A percentile compares a stretch with the other conserved stretches of the same genome.
Conservation (phyloP, 2,113 vertebrate species). For the Stegastes partitus region DNA sequence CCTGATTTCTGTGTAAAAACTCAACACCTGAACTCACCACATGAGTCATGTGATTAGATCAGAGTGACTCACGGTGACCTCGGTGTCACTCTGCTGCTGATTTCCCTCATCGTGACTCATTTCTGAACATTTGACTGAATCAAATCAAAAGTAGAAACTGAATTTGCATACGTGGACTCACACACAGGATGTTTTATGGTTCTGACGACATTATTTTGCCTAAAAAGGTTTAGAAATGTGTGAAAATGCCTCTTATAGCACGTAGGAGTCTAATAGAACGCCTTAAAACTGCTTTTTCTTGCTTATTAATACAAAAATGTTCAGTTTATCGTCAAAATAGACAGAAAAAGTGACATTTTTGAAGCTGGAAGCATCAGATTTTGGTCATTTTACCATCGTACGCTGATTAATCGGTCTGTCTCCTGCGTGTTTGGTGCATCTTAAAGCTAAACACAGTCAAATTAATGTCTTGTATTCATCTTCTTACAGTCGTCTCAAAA, state of each 20-base stretch:
- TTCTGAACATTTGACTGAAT: conserved; percentile 17
- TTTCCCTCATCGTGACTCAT: conserved; percentile 22
- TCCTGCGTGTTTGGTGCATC: not conserved
- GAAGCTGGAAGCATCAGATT: too few species aligned
- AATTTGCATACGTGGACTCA: not conserved
- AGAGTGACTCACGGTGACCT: conserved; percentile 56
- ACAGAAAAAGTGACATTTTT: not conserved
- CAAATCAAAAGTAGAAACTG: conserved; percentile 6
- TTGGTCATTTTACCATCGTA: too few species aligned
- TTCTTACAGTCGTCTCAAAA: not conserved
- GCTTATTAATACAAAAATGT: not conserved
- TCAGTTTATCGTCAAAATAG: not conserved
- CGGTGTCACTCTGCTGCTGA: conserved; percentile 27
- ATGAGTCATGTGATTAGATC: conserved; percentile 67
- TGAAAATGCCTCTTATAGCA: too few species aligned
- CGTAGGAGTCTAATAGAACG: not conserved
- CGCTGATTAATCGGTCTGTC: not conserved
- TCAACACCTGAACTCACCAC: conserved; percentile 13
- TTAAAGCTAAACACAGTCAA: not conserved
- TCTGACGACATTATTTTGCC: not conserved
- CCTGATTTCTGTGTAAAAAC: conserved; percentile 21
- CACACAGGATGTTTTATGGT: not conserved
- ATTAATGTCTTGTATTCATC: conserved; percentile 8
- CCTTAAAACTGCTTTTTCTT: too few species aligned
- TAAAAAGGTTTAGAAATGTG: too few species aligned